Conservation (phyloP, 2,113 vertebrate species). For the Steatornis caripensis region DNA sequence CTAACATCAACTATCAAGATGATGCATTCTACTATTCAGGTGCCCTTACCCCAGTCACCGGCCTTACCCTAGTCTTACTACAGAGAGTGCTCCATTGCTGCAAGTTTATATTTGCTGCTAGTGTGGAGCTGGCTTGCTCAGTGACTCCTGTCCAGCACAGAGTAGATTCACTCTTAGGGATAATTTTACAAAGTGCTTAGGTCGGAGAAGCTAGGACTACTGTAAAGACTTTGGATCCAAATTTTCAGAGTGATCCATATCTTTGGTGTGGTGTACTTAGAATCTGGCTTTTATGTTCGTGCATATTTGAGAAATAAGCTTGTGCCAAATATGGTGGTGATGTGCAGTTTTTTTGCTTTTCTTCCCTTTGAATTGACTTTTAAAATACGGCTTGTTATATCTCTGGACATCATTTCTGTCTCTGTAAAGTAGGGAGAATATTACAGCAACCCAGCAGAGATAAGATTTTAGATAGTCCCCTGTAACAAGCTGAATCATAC, state of each 20-base stretch:
- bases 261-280: background rate
- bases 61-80: background rate
- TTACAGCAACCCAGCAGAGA: background rate
- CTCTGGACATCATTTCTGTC: background rate
- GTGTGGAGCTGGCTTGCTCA: background rate
- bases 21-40: rapidly evolving
- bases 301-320: background rate
- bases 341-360: background rate
- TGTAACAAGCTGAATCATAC: background rate
- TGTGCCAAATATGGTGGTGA: background rate
- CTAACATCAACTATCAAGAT: background rate
- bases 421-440: background rate
- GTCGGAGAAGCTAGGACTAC: background rate
- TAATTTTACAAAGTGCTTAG: background rate
- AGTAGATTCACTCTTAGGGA: background rate
- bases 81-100: background rate
- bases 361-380: background rate
- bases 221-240: background rate
- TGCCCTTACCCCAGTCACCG: rapidly evolving
- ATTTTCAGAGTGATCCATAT: background rate
- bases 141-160: background rate
- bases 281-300: background rate
- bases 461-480: background rate
- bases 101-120: background rate
- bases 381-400: background rate